phyloP scores from a whole-genome alignment of 2,888 invertebrate genomes.

The Brachyptera putata region DNA sequence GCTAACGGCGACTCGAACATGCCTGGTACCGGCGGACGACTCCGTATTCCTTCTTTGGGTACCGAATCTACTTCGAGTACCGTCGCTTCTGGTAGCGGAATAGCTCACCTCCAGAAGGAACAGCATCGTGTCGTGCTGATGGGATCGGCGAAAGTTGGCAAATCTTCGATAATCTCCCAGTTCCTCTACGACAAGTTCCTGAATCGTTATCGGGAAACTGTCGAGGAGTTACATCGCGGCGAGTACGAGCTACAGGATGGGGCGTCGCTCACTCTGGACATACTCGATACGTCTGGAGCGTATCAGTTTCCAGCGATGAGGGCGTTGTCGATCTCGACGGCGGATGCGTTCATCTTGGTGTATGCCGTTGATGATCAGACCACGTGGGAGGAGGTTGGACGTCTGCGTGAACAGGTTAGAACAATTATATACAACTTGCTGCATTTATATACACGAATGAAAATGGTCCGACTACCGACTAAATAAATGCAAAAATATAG shows the following conservation, averaged over 20 bases:
- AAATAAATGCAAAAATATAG: no score
- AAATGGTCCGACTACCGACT: no score
- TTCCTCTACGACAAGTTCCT: conserved; percentile 56
- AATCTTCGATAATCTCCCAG: conserved; percentile 57
- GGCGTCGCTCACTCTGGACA: conserved; percentile 46
- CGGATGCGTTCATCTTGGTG: conserved; percentile 55
- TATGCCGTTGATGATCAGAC: conserved; percentile 48
- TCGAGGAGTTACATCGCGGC: conserved; percentile 59
- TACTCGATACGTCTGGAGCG: conserved; percentile 55
- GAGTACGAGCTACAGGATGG: conserved; percentile 46
- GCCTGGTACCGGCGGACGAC: conserved; percentile 36
- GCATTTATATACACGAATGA: no score
- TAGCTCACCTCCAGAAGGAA: conserved; percentile 29
- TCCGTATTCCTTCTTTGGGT: conserved; percentile 36
- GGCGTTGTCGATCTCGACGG: conserved; percentile 52
- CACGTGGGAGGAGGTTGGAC: conserved; percentile 42
- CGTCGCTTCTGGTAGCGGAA: conserved; percentile 24
- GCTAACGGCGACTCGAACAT: no score
- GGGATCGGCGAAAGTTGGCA: conserved; percentile 54
- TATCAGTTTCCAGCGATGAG: conserved; percentile 57
- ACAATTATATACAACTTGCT: not conserved
- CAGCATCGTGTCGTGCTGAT: conserved; percentile 44
- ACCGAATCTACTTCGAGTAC: conserved; percentile 33
- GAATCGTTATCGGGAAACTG: conserved; percentile 56
- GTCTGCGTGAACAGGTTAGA: conserved; percentile 36